Evolutionary conservation across 30 jellyfish, hydroid and myxozoan genomes (phyloP), one percentile per base, ranked within the genome.

Genomic region (Hydractinia symbiolongicarpus): DNA sequence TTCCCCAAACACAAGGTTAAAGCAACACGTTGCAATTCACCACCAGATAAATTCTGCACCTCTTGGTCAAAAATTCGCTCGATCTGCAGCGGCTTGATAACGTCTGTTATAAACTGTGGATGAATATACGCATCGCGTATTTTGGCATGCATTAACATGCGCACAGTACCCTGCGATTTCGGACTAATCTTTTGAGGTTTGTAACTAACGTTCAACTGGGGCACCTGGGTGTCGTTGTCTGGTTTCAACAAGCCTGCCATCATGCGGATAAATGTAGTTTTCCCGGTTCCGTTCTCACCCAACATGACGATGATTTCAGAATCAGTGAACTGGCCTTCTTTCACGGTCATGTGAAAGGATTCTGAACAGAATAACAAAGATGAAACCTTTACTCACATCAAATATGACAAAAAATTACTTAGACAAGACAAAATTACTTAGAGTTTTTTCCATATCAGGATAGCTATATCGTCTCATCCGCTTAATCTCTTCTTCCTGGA

Each of bases 151-250:
- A 94, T 75, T 84, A 94, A 79, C 96, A 86, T 88, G 17, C 97
- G 94, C 14, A 94, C 99, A 0, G 96, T 94, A 13, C 96, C 96
- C 79, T 89, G 94, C 15, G 95, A 81, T 61, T 88, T 88, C 54
- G 99, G 99, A 66, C 99, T 94, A 95, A 94, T 94, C 86, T 94
- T 94, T 83, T 94, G 99, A 20, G 99, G 99, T 61, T 94, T 94
- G 96, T 94, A 88, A 79, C 99, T 94, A 55, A 94, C 97, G 56
- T 88, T 88, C 76, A 94, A 69, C 75, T 88, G 96, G 5, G 96
- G 96, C 5, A 88, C 86, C 1, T 78, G 84, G 54, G 79, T 90
- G 66, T 87, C 92, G 76, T 79, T 79, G 61, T 93, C 98, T 14
- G 98, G 98, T 57, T 78, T 60, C 52, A 93, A 69, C 50, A 93